Evolutionary conservation across 23 tunicate species (phyloP).

Genomic region (Oikopleura dioica): DNA sequence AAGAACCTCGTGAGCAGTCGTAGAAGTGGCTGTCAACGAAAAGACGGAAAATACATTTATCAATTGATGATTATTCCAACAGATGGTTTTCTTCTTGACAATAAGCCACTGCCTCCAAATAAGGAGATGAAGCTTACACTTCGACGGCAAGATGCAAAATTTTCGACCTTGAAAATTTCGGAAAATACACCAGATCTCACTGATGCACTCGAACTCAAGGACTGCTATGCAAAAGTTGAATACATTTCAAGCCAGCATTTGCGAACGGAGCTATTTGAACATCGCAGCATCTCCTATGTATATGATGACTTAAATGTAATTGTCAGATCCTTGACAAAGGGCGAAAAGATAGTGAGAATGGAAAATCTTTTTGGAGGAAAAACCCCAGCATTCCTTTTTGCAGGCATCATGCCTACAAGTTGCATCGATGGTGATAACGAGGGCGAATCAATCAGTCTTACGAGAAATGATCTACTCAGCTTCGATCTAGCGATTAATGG

Average conservation of each 20-base stretch:
- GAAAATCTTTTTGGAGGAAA: not conserved
- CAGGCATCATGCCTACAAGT: not conserved
- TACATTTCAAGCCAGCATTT: not conserved
- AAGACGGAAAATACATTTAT: not conserved
- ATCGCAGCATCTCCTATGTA: not conserved
- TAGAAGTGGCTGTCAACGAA: not conserved
- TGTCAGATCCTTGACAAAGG: not conserved
- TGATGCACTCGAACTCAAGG: not conserved
- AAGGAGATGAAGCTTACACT: not conserved
- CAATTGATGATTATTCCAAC: not conserved
- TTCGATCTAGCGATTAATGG: not conserved
- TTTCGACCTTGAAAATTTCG: not conserved
- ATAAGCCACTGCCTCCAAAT: slow-evolving; percentile 7
- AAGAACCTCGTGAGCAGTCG: not conserved
- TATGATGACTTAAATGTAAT: not conserved
- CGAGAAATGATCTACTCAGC: not conserved
- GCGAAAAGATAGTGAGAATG: not conserved
- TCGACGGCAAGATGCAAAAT: not conserved
- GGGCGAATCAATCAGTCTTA: not conserved
- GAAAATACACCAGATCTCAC: too few species aligned
- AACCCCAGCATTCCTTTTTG: not conserved
- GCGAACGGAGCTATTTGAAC: not conserved
- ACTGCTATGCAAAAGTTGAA: not conserved
- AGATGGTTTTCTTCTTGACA: not conserved
- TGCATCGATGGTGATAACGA: not conserved